Conservation (phyloP, 2,888 invertebrate species). For the Argyresthia goedartella region DNA sequence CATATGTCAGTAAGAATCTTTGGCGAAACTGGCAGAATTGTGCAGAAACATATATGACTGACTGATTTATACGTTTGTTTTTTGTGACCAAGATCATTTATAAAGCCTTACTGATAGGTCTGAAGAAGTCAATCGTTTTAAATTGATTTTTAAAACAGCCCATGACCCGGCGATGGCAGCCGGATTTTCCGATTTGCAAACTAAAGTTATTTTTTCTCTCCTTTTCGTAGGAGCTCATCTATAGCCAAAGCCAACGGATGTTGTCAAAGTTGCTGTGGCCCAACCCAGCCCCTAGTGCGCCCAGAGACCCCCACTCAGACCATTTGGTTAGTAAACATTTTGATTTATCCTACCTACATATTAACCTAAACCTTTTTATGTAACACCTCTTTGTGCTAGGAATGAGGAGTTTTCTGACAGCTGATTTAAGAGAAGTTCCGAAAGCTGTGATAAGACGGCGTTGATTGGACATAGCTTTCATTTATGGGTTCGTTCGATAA, state of each 20-base stretch:
- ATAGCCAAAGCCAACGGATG: conserved; percentile 71
- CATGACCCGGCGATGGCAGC: background rate
- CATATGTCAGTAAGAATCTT: too few species aligned
- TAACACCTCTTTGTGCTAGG: too few species aligned
- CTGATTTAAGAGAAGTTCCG: too few species aligned
- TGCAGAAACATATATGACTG: background rate
- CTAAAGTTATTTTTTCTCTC: conserved; percentile 66
- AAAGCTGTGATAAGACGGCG: too few species aligned
- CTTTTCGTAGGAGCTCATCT: conserved; percentile 69
- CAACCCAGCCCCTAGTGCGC: conserved; percentile 65
- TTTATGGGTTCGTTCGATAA: too few species aligned
- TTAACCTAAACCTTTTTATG: background rate
- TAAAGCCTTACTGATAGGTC: background rate
- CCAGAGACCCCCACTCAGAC: conserved; percentile 67
- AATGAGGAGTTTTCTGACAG: too few species aligned
- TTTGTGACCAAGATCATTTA: background rate
- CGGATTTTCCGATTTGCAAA: conserved; percentile 23
- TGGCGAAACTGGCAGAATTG: too few species aligned
- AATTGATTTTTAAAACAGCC: background rate
- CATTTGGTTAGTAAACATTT: conserved; percentile 71
- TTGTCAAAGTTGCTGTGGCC: conserved; percentile 71
- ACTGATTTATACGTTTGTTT: background rate
- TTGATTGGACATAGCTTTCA: too few species aligned
- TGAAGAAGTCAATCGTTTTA: background rate
- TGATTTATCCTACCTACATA: conserved; percentile 2